These are phyloP conservation scores for Psophia crepitans DNA, from an alignment of 2,113 vertebrate genomes.

Conservation along the genomic window DNA sequence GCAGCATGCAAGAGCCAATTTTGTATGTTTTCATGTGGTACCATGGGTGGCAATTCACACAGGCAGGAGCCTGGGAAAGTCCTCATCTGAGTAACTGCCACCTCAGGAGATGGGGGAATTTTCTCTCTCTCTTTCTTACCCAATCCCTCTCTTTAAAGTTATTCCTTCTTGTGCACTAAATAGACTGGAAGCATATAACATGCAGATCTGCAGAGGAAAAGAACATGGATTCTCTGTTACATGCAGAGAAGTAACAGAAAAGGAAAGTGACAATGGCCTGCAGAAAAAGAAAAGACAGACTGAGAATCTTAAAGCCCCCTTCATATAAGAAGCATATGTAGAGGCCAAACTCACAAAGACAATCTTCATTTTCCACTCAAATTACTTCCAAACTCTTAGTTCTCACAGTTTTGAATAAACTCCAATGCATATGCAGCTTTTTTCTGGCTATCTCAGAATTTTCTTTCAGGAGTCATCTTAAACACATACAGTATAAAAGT, in stretches of 20 bases:
- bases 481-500: neutral
- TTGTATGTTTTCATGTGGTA: neutral
- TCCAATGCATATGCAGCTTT: neutral
- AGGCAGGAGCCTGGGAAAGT: neutral
- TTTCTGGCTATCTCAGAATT: neutral
- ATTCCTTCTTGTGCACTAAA: neutral
- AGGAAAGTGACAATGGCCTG: neutral
- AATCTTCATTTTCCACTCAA: neutral
- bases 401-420: neutral
- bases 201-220: neutral
- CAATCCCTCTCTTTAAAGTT: neutral
- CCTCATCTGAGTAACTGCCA: neutral
- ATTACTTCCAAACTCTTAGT: neutral
- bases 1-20: neutral
- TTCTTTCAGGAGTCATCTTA: neutral
- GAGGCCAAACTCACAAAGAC: neutral
- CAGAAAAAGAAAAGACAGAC: neutral
- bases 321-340: neutral
- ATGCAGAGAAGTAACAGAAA: neutral
- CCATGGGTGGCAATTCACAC: neutral
- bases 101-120: neutral
- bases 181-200: neutral
- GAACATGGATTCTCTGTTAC: neutral
- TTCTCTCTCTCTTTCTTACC: neutral
- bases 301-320: neutral